phyloP scores from a whole-genome alignment of 2,113 vertebrate genomes.

The Epinephelus cyanopodus region DNA sequence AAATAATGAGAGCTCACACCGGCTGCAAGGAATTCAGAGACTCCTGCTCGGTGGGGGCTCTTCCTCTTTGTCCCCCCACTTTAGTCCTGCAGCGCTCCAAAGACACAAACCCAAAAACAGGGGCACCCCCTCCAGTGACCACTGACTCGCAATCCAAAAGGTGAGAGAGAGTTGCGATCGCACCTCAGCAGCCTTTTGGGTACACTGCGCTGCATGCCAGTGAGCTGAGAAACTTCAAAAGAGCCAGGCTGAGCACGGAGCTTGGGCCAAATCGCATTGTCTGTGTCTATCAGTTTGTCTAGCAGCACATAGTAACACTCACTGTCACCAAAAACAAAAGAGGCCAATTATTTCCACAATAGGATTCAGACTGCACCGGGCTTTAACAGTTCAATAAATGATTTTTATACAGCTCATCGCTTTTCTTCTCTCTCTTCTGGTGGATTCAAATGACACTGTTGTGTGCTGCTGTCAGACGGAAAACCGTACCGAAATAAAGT shows the following conservation, averaged over 20 bases:
- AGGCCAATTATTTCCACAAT: constrained; percentile 66
- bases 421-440: neutral
- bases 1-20: constrained; percentile 74
- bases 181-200: constrained; percentile 38
- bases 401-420: constrained; percentile 49
- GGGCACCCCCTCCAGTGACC: constrained; percentile 57
- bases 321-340: constrained; percentile 59
- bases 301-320: constrained; percentile 3
- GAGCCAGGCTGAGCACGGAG: constrained; percentile 17
- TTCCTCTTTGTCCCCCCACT: constrained; percentile 61
- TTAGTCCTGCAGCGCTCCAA: constrained; percentile 36
- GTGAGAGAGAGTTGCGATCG: constrained; percentile 22
- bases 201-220: neutral
- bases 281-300: constrained; percentile 43
- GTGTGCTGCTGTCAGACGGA: constrained; percentile 31
- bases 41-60: constrained; percentile 53
- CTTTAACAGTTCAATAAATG: constrained; percentile 50
- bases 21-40: constrained; percentile 71
- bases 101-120: constrained; percentile 42
- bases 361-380: constrained; percentile 35
- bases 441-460: constrained; percentile 57
- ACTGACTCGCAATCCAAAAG: constrained; percentile 12
- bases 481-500: constrained; percentile 23
- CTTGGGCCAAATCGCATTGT: constrained; percentile 17
- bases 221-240: constrained; percentile 49